Evolutionary conservation across 2,113 vertebrate genomes (phyloP).

Genomic region (Galemys pyrenaicus): DNA sequence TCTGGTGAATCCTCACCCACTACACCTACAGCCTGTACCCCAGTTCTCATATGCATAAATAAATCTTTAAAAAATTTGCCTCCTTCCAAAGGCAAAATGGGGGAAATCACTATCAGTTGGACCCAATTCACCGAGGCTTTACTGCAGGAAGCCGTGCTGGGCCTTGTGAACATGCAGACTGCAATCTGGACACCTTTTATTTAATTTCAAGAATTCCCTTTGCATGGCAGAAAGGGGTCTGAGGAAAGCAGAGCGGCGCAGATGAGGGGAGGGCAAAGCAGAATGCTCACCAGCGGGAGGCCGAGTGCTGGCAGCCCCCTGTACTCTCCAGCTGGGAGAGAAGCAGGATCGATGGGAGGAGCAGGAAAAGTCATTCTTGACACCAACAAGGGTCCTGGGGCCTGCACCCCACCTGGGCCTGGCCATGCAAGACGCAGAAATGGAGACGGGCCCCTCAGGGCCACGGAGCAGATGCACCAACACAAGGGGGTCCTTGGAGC

Average conservation of each 20-base stretch:
- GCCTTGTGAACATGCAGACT: constrained; percentile 67
- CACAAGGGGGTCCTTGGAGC: constrained; percentile 55
- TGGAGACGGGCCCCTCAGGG: constrained; percentile 56
- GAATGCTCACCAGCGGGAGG: background rate
- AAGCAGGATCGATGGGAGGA: background rate
- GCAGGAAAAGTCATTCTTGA: constrained; percentile 67
- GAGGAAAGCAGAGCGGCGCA: constrained; percentile 50
- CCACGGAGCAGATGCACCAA: constrained; percentile 49
- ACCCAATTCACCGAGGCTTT: constrained; percentile 29
- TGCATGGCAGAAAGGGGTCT: constrained; percentile 67
- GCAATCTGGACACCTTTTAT: constrained; percentile 76
- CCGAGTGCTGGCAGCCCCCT: background rate
- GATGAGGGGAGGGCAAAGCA: constrained; percentile 28
- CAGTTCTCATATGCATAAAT: no score
- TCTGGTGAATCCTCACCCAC: no score
- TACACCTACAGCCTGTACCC: no score
- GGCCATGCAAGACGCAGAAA: constrained; percentile 78
- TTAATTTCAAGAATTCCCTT: constrained; percentile 74
- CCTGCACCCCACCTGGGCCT: constrained; percentile 64
- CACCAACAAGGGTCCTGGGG: constrained; percentile 71
- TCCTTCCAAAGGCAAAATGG: background rate
- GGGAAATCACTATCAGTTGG: background rate
- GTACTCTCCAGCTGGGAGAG: constrained; percentile 1
- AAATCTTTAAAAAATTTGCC: no score
- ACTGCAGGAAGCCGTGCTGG: constrained; percentile 25